Percentiles rank a stretch among this genome's conserved stretches.
Conservation (phyloP, 2,888 invertebrate genomes). For the Nezara viridula region DNA sequence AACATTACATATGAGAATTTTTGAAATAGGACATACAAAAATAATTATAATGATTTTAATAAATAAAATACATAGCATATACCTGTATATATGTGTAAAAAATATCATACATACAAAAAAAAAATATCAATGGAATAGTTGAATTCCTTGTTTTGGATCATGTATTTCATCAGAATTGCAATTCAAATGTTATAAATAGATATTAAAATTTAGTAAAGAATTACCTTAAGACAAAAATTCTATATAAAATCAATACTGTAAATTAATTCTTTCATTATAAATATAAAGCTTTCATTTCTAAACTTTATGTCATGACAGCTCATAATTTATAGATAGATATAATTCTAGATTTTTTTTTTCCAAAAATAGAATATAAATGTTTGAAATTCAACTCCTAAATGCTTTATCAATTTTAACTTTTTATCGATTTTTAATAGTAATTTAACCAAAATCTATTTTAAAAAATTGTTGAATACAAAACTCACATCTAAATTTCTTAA, state of each 20-base stretch:
- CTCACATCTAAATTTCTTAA: conserved; percentile 74
- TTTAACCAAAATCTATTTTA: too few relatives aligned
- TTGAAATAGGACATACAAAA: neutral
- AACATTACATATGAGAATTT: neutral
- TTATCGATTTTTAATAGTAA: too few relatives aligned
- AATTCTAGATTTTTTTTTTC: neutral
- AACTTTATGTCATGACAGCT: too few relatives aligned
- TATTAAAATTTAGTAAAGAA: neutral
- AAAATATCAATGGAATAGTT: too few relatives aligned
- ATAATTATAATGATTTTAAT: neutral
- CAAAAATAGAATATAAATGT: neutral
- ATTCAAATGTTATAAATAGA: neutral
- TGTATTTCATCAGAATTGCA: neutral
- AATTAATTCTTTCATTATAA: too few relatives aligned
- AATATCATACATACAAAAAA: too few relatives aligned
- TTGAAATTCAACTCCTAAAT: neutral
- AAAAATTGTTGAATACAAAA: conserved; percentile 3
- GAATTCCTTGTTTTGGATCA: neutral
- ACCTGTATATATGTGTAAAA: neutral
- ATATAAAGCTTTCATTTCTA: too few relatives aligned
- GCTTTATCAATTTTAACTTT: too few relatives aligned
- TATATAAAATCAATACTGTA: too few relatives aligned
- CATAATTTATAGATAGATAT: neutral
- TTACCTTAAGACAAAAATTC: too few relatives aligned
- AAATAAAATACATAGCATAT: too few relatives aligned